Conservation (phyloP, 1,140 invertebrate species). For the Drosophila carrolli region DNA sequence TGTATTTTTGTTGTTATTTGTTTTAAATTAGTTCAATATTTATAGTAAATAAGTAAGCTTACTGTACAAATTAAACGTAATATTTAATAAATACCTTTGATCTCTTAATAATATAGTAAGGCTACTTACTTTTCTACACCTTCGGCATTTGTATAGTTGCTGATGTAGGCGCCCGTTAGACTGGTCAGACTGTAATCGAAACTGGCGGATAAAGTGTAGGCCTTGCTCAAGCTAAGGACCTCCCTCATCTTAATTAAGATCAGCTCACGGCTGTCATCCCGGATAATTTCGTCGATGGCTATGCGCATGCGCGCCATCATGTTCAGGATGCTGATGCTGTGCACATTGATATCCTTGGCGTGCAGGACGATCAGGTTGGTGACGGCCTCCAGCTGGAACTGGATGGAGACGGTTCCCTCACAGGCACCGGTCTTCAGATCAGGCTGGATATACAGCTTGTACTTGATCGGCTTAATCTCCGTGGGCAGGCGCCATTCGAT, state of each 20-base stretch:
- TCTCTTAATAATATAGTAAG: background rate
- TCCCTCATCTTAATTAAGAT: conserved; percentile 67
- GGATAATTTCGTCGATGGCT: conserved; percentile 48
- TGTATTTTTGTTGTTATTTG: no score
- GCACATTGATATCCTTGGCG: conserved; percentile 85
- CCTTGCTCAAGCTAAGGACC: conserved; percentile 51
- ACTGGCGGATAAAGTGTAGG: conserved; percentile 67
- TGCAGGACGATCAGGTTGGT: conserved; percentile 89
- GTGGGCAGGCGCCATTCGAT: conserved; percentile 87
- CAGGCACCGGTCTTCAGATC: conserved; percentile 88
- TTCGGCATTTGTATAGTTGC: conserved; percentile 47
- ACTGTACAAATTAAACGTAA: no score
- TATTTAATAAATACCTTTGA: background rate
- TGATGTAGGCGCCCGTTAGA: conserved; percentile 61
- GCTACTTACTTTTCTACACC: conserved; percentile 59
- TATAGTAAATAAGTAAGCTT: no score
- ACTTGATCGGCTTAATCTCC: conserved; percentile 89
- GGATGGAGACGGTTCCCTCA: conserved; percentile 89
- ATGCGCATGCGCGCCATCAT: conserved; percentile 81
- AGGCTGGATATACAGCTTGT: conserved; percentile 91
- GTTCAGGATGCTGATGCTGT: conserved; percentile 69
- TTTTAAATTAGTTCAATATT: no score
- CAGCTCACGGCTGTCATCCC: conserved; percentile 52
- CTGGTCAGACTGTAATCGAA: conserved; percentile 57
- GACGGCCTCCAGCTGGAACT: conserved; percentile 85